phyloP scores from a whole-genome alignment of 2,888 invertebrate species.

The Gortyna flavago region DNA sequence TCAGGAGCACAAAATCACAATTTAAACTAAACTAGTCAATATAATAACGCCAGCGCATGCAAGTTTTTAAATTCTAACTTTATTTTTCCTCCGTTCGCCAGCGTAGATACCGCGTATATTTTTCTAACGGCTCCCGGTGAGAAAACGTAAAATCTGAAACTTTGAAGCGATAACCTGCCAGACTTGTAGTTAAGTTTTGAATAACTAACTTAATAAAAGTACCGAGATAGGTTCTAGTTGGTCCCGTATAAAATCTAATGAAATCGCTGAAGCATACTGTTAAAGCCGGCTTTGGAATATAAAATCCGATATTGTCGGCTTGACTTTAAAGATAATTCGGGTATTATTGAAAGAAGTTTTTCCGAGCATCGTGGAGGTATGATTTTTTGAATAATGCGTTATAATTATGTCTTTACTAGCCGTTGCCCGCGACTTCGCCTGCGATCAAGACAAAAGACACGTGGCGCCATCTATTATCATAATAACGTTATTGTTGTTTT shows the following conservation, averaged over 20 bases:
- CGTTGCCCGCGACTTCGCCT: no score
- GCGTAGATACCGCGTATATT: conserved; percentile 54
- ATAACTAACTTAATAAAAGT: conserved; percentile 65
- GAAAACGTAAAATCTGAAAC: conserved; percentile 64
- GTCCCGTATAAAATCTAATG: conserved; percentile 57
- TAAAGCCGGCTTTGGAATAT: conserved; percentile 38
- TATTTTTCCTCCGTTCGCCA: conserved; percentile 45
- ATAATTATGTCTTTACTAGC: no score
- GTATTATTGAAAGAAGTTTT: conserved; percentile 46
- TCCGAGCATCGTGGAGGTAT: background rate
- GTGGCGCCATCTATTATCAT: no score
- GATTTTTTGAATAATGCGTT: background rate
- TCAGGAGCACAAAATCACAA: conserved; percentile 50
- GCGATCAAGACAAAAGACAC: no score
- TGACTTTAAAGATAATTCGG: conserved; percentile 48
- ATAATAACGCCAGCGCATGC: conserved; percentile 32
- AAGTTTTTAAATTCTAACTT: conserved; percentile 57
- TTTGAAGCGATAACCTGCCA: conserved; percentile 61
- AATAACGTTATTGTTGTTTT: no score
- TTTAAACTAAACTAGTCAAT: conserved; percentile 54
- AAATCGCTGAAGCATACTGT: conserved; percentile 41
- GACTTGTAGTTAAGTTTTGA: conserved; percentile 58
- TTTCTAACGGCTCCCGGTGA: conserved; percentile 46
- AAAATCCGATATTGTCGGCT: conserved; percentile 38
- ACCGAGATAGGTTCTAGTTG: conserved; percentile 59